A percentile compares a stretch with the other conserved stretches of the same genome.
phyloP scores from a whole-genome alignment of 2,797 vertebrate genomes.

The Halcyon chelicuti region DNA sequence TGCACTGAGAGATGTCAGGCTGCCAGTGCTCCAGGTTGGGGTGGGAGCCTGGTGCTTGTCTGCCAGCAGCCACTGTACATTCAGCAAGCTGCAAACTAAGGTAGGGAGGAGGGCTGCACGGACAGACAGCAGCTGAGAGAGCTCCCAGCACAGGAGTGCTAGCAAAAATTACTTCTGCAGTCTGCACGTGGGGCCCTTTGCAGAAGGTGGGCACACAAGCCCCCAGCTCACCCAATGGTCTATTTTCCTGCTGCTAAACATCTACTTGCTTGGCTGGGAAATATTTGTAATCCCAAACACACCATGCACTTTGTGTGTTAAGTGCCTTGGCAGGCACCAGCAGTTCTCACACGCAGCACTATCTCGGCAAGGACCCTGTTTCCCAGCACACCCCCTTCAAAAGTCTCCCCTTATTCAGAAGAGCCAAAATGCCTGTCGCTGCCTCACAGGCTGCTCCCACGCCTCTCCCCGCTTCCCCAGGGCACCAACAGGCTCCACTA shows the following conservation, averaged over 20 bases:
- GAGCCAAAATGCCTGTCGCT: neutral
- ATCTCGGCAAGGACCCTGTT: neutral
- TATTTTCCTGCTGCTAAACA: neutral
- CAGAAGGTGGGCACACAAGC: neutral
- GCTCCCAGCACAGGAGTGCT: neutral
- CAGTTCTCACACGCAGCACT: neutral
- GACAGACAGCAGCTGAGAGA: neutral
- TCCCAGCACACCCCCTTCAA: neutral
- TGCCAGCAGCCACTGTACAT: neutral
- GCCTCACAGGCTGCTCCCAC: neutral
- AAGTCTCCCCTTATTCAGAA: neutral
- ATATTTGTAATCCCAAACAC: neutral
- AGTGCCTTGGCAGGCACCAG: neutral
- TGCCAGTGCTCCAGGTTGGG: fast-evolving
- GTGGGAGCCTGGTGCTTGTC: neutral
- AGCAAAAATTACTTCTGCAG: neutral
- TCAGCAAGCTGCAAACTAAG: neutral
- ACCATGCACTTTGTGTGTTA: neutral
- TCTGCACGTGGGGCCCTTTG: neutral
- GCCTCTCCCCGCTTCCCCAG: neutral
- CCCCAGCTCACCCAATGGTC: neutral
- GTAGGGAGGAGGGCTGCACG: neutral
- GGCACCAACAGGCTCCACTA: neutral
- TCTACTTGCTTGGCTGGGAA: neutral
- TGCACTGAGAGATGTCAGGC: neutral